phyloP scores from a whole-genome alignment of 2,888 invertebrate species.

The Bimastos eiseni region DNA sequence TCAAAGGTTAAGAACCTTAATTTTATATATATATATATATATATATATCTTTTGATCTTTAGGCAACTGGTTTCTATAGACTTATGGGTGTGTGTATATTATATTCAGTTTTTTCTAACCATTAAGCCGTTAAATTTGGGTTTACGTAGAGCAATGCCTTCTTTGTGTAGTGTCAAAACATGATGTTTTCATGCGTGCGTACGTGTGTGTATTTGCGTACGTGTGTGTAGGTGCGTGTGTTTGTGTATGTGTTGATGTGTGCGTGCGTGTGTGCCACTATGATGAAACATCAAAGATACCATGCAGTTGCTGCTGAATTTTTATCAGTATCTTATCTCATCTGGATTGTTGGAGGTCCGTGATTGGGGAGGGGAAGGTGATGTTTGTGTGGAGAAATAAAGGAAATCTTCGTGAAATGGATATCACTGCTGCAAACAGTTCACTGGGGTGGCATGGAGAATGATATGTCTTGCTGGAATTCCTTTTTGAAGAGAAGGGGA shows the following conservation, averaged over 20 bases:
- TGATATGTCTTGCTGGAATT: background rate
- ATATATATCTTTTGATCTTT: background rate
- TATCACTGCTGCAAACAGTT: background rate
- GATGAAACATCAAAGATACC: background rate
- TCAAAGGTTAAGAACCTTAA: background rate
- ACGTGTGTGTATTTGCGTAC: background rate
- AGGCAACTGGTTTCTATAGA: background rate
- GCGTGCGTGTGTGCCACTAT: background rate
- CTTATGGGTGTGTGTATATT: background rate
- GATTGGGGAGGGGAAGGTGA: background rate
- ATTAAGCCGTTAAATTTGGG: no score
- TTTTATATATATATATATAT: background rate
- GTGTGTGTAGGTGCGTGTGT: no score
- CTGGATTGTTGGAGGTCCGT: background rate
- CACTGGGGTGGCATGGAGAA: background rate
- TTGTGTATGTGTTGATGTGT: background rate
- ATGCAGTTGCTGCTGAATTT: background rate
- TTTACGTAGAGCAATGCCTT: no score
- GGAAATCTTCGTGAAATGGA: background rate
- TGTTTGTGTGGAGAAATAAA: background rate
- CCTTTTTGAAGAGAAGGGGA: background rate
- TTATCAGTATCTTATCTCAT: no score
- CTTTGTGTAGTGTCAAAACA: background rate
- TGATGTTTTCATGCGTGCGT: background rate
- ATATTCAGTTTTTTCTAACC: no score